phyloP scores from a whole-genome alignment of 1,140 invertebrate species.

The Venturia canescens region DNA sequence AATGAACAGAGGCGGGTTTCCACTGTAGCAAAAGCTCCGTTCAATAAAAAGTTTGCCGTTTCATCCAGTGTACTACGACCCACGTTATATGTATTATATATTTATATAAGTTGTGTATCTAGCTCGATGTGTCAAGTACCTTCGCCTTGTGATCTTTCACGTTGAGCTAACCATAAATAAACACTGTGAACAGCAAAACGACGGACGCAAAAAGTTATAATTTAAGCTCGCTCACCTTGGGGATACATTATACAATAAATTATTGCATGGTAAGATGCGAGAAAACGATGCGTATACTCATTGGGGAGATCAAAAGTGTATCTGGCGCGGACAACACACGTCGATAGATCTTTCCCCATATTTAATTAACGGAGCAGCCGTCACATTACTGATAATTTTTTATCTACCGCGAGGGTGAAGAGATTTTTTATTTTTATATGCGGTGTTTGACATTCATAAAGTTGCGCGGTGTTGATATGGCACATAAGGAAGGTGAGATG shows the following conservation, averaged over 20 bases:
- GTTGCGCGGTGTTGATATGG: background rate
- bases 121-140: conserved; percentile 37
- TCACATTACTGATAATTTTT: background rate
- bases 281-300: too few relatives aligned
- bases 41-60: conserved; percentile 41
- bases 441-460: conserved; percentile 5
- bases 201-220: background rate
- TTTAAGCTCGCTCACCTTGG: background rate
- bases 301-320: too few relatives aligned
- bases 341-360: background rate
- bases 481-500: background rate
- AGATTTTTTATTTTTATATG: background rate
- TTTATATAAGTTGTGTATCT: background rate
- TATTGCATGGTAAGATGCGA: background rate
- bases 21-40: background rate
- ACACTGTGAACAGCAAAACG: background rate
- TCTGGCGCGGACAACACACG: too few relatives aligned
- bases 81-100: background rate
- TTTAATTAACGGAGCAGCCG: too few relatives aligned
- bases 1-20: background rate
- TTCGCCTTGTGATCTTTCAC: conserved; percentile 21
- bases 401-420: background rate
- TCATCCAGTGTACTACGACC: conserved; percentile 26
- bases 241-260: background rate
- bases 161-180: conserved; percentile 4